Base-by-base conservation (phyloP, 53 echinoderm and acorn worm species). In the Zoroaster sp. region DNA sequence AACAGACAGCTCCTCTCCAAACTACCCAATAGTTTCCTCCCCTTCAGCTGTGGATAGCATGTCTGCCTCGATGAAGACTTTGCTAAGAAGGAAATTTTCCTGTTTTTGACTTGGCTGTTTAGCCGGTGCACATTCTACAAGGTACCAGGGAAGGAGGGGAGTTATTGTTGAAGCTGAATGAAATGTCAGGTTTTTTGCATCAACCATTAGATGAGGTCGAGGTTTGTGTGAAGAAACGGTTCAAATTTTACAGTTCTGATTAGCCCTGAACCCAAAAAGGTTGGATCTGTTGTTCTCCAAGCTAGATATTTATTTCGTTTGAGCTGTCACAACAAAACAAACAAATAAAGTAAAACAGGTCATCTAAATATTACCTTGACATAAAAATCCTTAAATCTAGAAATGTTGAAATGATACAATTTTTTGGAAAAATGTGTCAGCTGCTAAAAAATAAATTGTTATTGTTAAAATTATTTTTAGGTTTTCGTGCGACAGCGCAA, bases 21-120 rank as follows among this genome's bases (percentile, higher is more conserved):
- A 44, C 89, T 87, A 53, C 92, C 93, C 13, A 52, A 87, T 20
- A 92, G 96, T 25, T 91, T 89, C 39, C 47, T 96, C 0, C 94
- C 93, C 1, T 93, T 94, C 49, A 89, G 87, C 32, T 69, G 87
- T 1, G 94, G 94, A 25, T 76, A 92, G 3, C 91, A 93, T 5
- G 90, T 81, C 41, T 92, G 94, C 43, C 79, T 92, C 4, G 90
- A 88, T 25, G 88, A 88, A 41, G 31, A 63, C 53, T 8, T 55
- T 59, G 9, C 90, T 47, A 90, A 90, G 75, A 76, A 88, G 3
- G 90, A 93, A 10, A 71, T 88, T 34, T 93, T 93, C 44, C 72
- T 93, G 11, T 36, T 92, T 40, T 92, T 90, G 46, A 68, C 66
- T 8, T 94, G 90, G 88, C 55, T 93, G 5, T 79, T 87, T 28